These are phyloP conservation scores for Cataglyphis hispanica DNA, from an alignment of 1,140 invertebrate species.

Conservation along the genomic window DNA sequence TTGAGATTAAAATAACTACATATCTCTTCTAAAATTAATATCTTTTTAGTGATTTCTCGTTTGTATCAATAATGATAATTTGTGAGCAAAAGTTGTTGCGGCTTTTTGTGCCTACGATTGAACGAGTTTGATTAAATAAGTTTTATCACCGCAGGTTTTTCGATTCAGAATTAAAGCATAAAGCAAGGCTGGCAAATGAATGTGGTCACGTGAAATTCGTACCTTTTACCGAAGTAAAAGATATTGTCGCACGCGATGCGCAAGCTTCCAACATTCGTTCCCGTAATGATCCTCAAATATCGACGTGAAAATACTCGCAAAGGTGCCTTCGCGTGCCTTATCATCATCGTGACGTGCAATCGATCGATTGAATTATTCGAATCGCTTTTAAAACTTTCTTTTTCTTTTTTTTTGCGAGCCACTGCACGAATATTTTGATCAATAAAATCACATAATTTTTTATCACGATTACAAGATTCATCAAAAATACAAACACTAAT, in stretches of 20 bases:
- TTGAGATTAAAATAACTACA: background rate
- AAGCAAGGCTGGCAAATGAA: conserved; percentile 21
- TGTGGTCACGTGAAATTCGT: conserved; percentile 64
- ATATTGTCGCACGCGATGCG: conserved; percentile 66
- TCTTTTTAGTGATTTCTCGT: background rate
- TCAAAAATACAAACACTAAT: background rate
- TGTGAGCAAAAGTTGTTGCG: background rate
- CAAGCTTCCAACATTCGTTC: background rate
- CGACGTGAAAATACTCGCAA: conserved; percentile 22
- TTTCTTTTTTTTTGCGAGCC: background rate
- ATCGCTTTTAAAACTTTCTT: background rate
- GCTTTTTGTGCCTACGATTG: background rate
- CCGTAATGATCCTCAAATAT: conserved; percentile 31
- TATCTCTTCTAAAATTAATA: background rate
- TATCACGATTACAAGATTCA: background rate
- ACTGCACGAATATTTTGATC: background rate
- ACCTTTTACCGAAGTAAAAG: conserved; percentile 32
- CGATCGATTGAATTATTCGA: conserved; percentile 32
- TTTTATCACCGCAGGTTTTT: background rate
- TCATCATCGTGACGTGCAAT: background rate
- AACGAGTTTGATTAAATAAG: conserved; percentile 21
- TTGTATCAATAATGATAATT: background rate
- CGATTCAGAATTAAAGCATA: background rate
- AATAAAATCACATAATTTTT: background rate
- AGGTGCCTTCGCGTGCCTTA: conserved; percentile 19